These are phyloP conservation scores for Idaea straminata DNA, from an alignment of 2,888 invertebrate species.

Conservation along the genomic window DNA sequence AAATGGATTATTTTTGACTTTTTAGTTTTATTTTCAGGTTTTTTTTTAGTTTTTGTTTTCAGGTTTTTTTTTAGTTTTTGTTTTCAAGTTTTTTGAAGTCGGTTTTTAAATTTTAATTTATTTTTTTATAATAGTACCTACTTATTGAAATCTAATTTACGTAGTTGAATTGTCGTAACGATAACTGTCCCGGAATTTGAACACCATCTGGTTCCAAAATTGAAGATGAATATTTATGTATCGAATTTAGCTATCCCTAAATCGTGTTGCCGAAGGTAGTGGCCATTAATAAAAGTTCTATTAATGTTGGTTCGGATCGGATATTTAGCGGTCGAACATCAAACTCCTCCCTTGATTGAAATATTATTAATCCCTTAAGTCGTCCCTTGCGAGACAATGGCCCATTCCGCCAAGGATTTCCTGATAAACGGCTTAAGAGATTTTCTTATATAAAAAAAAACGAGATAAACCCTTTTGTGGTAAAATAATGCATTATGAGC, in stretches of 20 bases:
- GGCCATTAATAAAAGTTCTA: conserved; percentile 24
- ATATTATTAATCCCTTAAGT: conserved; percentile 25
- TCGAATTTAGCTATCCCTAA: conserved; percentile 10
- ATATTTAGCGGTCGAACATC: conserved; percentile 11
- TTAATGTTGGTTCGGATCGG: conserved; percentile 15
- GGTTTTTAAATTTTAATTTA: too few relatives aligned
- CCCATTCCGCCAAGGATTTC: conserved; percentile 14
- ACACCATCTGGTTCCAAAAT: not conserved
- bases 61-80: too few relatives aligned
- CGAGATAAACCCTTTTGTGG: conserved; percentile 26
- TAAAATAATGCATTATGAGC: conserved; percentile 20
- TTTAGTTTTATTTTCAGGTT: too few relatives aligned
- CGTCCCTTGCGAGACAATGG: conserved; percentile 18
- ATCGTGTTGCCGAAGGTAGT: conserved; percentile 21
- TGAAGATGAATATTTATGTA: conserved; percentile 2
- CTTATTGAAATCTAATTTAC: too few relatives aligned
- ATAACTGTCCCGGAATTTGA: not conserved
- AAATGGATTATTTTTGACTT: too few relatives aligned
- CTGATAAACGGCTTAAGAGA: conserved; percentile 18
- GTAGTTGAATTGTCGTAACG: not conserved
- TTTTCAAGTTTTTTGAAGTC: too few relatives aligned
- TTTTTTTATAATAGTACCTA: too few relatives aligned
- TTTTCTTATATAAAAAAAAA: conserved; percentile 19
- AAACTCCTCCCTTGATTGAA: conserved; percentile 24
- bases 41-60: too few relatives aligned